Evolutionary conservation across 2,888 invertebrate species (phyloP).

Genomic region (Zygogramma bicolorata): DNA sequence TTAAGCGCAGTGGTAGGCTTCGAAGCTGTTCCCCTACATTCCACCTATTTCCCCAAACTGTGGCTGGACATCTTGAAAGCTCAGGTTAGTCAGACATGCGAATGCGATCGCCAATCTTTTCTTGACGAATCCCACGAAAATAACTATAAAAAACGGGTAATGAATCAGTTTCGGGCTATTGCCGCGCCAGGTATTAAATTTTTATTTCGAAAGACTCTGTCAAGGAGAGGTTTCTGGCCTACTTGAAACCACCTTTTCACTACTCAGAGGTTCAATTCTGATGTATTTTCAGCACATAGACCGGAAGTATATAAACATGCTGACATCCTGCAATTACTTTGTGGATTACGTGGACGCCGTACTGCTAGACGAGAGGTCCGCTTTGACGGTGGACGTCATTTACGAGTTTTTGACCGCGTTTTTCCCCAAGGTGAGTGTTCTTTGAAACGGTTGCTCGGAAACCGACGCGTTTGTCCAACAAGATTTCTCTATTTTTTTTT

Average conservation of each 20-base stretch:
- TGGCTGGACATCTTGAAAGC: constrained; percentile 91
- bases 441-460: not conserved
- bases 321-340: constrained; percentile 85
- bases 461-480: not conserved
- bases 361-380: constrained; percentile 86
- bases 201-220: not conserved
- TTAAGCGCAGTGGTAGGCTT: constrained; percentile 91
- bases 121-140: not conserved
- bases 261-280: not conserved
- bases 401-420: constrained; percentile 90
- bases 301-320: constrained; percentile 83
- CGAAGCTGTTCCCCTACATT: constrained; percentile 89
- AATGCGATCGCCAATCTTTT: too few relatives aligned
- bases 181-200: not conserved
- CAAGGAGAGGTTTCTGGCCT: too few relatives aligned
- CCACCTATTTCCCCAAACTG: constrained; percentile 90
- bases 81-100: constrained; percentile 69
- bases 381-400: constrained; percentile 85
- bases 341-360: constrained; percentile 93
- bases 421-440: constrained; percentile 82
- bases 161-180: not conserved
- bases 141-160: not conserved
- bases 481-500: constrained; percentile 20
- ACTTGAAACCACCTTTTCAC: not conserved
- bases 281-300: constrained; percentile 75